Conservation (phyloP, 2,888 invertebrate genomes). For the Desoria tigrina region DNA sequence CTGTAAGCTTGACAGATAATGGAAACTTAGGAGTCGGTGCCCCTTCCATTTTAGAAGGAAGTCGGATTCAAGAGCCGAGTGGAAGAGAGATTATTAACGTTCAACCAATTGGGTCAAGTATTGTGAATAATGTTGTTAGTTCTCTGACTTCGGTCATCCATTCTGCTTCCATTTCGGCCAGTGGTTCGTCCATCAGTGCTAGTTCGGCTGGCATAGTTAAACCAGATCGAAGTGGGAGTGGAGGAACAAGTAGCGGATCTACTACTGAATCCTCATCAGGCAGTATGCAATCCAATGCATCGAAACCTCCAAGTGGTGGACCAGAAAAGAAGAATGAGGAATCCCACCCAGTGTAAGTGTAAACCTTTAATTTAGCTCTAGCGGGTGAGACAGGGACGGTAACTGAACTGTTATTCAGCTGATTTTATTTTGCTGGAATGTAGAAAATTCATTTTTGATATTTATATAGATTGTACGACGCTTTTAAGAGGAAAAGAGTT, state of each 20-base stretch:
- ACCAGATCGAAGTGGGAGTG: neutral
- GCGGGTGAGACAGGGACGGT: too few relatives aligned
- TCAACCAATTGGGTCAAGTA: neutral
- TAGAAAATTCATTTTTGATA: neutral
- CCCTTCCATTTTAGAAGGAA: neutral
- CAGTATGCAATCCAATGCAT: slow-evolving; percentile 27
- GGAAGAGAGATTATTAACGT: slow-evolving; percentile 7
- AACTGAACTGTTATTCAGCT: too few relatives aligned
- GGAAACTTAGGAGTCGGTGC: slow-evolving; percentile 4
- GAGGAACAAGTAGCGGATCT: slow-evolving; percentile 4
- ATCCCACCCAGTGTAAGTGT: slow-evolving; percentile 21
- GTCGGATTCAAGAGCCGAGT: neutral
- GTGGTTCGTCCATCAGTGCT: slow-evolving; percentile 7
- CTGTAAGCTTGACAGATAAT: neutral
- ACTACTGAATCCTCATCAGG: slow-evolving; percentile 18
- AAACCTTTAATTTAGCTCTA: neutral
- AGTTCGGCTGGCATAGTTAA: neutral
- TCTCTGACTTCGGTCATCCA: slow-evolving; percentile 2
- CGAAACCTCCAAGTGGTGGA: slow-evolving; percentile 20
- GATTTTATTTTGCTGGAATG: too few relatives aligned
- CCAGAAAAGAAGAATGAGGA: slow-evolving; percentile 20
- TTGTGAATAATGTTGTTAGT: neutral
- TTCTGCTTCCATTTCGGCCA: neutral
- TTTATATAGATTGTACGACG: slow-evolving; percentile 36
- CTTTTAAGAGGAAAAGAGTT: slow-evolving; percentile 51